Base-by-base conservation (phyloP, 1,140 invertebrate genomes). In the Brevipalpus yothersi region DNA sequence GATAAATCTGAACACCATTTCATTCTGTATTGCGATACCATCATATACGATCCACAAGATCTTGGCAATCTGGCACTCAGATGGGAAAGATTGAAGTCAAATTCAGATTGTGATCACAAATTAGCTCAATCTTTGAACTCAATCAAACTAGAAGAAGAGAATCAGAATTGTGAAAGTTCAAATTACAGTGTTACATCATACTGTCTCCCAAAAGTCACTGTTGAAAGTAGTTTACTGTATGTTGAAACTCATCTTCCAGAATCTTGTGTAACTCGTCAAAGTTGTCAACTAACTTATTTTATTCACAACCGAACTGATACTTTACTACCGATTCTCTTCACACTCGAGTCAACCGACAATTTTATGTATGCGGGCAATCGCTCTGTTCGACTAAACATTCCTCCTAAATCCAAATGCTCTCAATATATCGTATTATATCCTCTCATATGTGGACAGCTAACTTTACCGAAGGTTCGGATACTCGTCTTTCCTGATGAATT, bases 321-420 rank as follows among this genome's bases (percentile, higher is more conserved):
- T 61, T 77, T 86, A 11, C 76, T 86, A 54, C 80, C 83, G 55
- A 71, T 90, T 12, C 77, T 78, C 60, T 68, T 88, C 13, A 77
- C 73, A 58, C 81, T 90, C 72, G 84, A 89, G 63, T 79, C 80
- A 1, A 84, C 78, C 63, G 85, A 90, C 69, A 80, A 79, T 12
- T 91, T 90, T 67, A 87, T 90, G 83, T 90, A 84, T 74, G 78
- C 85, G 64, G 87, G 87, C 4, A 84, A 88, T 64, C 21, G 13
- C 17, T 51, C 49, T 10, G 49, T 51, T 55, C 89, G 86, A 75
- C 82, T 87, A 72, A 81, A 86, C 70, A 60, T 56, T 54, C 39
- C 54, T n/a, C 39, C 13, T 13, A 41, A 56, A 58, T 23, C 31
- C 61, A 39, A 23, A 51, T 39, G 15, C 40, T 21, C n/a, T 41